Percentiles rank a stretch among this genome's conserved stretches.
phyloP scores from a whole-genome alignment of 2,113 vertebrate genomes.

The Dolichallabes microphthalmus region DNA sequence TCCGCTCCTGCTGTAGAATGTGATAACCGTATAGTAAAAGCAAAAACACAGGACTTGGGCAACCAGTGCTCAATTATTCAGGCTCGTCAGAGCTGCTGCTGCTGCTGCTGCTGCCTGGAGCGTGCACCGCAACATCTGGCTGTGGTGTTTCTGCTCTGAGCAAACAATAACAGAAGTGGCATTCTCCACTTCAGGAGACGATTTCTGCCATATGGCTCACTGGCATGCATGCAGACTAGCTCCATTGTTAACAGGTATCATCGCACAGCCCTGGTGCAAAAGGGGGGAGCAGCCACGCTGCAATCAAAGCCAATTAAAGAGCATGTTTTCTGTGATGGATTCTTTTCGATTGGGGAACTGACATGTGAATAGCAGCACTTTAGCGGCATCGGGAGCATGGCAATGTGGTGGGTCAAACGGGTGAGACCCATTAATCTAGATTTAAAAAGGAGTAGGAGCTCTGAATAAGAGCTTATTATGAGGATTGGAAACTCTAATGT shows the following conservation, averaged over 20 bases:
- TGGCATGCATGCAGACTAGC: constrained; percentile 13
- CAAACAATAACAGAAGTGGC: constrained; percentile 33
- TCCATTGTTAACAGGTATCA: constrained; percentile 44
- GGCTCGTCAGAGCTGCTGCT: constrained; percentile 10
- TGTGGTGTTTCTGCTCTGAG: constrained; percentile 23
- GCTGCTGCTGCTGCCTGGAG: constrained; percentile 6
- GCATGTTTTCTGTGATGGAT: constrained; percentile 7
- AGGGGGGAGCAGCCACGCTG: not conserved
- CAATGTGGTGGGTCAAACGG: not conserved
- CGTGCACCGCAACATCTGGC: constrained; percentile 35
- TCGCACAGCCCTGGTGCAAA: constrained; percentile 7
- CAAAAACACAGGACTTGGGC: constrained; percentile 6
- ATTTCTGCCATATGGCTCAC: constrained; percentile 37
- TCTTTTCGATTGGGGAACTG: not conserved
- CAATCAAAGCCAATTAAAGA: not conserved
- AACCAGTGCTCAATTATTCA: constrained; percentile 38
- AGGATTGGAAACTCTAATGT: not conserved
- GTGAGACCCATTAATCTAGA: not conserved
- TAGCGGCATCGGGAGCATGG: not conserved
- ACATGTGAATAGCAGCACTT: constrained; percentile 4
- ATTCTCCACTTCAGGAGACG: constrained; percentile 21
- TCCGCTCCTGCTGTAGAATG: not conserved
- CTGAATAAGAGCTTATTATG: not conserved
- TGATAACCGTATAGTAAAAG: not conserved
- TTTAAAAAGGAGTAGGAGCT: not conserved